Conservation (phyloP, 2,113 vertebrate species). For the Stigmatopora nigra region DNA sequence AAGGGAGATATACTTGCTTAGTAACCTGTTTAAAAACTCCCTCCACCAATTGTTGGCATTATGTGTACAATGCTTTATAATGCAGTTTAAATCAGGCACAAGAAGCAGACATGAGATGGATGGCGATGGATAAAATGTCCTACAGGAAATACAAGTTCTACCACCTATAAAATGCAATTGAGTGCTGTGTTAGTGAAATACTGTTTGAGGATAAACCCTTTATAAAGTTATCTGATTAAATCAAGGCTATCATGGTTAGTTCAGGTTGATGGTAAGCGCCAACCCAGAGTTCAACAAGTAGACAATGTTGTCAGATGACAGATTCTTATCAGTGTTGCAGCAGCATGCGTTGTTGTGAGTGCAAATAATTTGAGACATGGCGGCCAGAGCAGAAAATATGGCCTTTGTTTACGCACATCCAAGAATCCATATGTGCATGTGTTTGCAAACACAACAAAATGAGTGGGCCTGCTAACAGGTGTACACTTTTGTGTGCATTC, state of each 20-base stretch:
- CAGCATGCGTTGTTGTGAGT: slow-evolving; percentile 39
- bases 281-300: slow-evolving; percentile 18
- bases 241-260: slow-evolving; percentile 9
- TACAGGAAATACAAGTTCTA: slow-evolving; percentile 26
- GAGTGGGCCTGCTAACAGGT: slow-evolving; percentile 32
- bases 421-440: slow-evolving; percentile 29
- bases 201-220: slow-evolving; percentile 1
- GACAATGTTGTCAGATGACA: slow-evolving; percentile 16
- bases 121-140: neutral
- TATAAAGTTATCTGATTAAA: slow-evolving; percentile 13
- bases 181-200: slow-evolving; percentile 24
- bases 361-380: slow-evolving; percentile 44
- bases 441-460: slow-evolving; percentile 40
- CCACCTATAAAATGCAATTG: slow-evolving; percentile 6
- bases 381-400: slow-evolving; percentile 15
- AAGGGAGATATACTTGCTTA: neutral
- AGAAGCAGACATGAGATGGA: slow-evolving; percentile 1
- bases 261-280: neutral
- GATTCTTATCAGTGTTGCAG: slow-evolving; percentile 47
- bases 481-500: slow-evolving; percentile 9
- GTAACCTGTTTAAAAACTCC: slow-evolving; percentile 5
- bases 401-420: slow-evolving; percentile 19
- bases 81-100: slow-evolving; percentile 19
- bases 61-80: slow-evolving; percentile 10
- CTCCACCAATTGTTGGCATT: slow-evolving; percentile 13